These are phyloP conservation scores for Nothoprocta pentlandii DNA, from an alignment of 2,113 vertebrate species.

Conservation along the genomic window DNA sequence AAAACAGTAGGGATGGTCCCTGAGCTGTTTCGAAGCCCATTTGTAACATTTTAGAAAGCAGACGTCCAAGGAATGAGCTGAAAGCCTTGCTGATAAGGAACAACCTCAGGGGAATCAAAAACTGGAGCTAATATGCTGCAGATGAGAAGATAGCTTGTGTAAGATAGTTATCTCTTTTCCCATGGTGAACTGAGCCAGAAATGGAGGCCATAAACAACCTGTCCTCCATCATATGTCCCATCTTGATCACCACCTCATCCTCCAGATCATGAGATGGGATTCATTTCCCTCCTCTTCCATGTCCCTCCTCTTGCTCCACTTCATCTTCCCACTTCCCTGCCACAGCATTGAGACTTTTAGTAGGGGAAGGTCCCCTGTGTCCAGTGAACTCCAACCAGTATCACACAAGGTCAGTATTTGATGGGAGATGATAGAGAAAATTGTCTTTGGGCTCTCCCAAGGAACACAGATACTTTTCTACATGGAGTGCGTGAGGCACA, in stretches of 20 bases:
- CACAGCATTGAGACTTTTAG: fast-evolving
- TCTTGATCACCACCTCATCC: background rate
- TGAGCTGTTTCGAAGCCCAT: background rate
- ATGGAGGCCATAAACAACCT: background rate
- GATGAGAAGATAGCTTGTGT: constrained; percentile 19
- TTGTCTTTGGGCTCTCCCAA: background rate
- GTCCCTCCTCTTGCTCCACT: background rate
- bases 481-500: background rate
- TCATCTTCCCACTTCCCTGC: background rate
- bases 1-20: background rate
- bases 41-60: background rate
- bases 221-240: background rate
- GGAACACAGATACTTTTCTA: background rate
- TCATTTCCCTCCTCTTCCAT: background rate
- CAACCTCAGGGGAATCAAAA: constrained; percentile 8
- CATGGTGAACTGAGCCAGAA: background rate
- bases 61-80: background rate
- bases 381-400: background rate
- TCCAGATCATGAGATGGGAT: background rate
- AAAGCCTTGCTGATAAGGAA: constrained; percentile 1
- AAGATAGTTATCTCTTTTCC: constrained; percentile 1
- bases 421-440: background rate
- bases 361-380: background rate
- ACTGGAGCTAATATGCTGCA: background rate
- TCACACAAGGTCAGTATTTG: background rate